Conservation (phyloP, 2,113 vertebrate genomes). For the Anser cygnoides region DNA sequence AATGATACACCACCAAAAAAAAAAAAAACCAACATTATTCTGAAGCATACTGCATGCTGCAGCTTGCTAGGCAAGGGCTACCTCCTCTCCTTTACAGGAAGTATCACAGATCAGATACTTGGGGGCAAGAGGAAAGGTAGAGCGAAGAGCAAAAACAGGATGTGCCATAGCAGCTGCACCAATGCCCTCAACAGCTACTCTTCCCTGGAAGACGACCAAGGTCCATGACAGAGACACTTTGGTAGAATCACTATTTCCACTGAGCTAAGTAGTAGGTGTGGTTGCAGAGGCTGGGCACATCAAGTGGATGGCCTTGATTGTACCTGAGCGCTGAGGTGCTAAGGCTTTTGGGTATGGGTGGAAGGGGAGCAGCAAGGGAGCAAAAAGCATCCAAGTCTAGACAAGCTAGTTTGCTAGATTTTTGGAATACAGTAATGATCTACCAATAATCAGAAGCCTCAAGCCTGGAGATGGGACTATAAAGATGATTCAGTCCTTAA, state of each 20-base stretch:
- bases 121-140: neutral
- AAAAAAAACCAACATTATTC: neutral
- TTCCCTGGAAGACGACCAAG: neutral
- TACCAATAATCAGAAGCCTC: neutral
- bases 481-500: neutral
- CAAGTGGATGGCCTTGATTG: neutral
- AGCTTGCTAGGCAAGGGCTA: neutral
- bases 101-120: neutral
- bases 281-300: neutral
- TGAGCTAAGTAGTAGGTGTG: accelerated
- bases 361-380: neutral
- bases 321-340: neutral
- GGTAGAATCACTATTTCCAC: neutral
- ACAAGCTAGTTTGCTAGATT: neutral
- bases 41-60: neutral
- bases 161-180: neutral
- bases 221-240: neutral
- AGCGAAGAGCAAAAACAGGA: neutral
- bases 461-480: neutral
- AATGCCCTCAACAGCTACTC: neutral
- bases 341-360: neutral
- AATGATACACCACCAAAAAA: neutral
- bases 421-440: neutral
- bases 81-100: neutral
- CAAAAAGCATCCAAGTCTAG: neutral